Evolutionary conservation across 2,888 invertebrate genomes (phyloP).

Genomic region (Thereva nobilitata): DNA sequence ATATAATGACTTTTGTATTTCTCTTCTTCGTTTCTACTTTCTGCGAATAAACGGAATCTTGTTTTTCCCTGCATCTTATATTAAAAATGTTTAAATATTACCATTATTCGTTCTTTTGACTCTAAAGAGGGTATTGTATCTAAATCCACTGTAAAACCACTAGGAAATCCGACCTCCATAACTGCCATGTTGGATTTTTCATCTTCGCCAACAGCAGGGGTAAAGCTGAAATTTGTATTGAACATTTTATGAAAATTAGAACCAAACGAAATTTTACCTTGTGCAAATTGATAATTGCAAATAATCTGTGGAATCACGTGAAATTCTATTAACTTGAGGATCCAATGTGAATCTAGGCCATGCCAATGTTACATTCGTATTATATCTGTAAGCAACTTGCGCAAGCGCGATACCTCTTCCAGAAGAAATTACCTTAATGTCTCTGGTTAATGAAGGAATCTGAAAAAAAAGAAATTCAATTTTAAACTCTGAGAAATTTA

Average conservation of each 20-base stretch:
- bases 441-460: constrained; percentile 60
- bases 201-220: constrained; percentile 51
- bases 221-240: constrained; percentile 46
- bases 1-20: constrained; percentile 69
- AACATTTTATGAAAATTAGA: neutral
- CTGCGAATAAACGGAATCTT: constrained; percentile 38
- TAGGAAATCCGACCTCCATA: constrained; percentile 86
- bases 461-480: constrained; percentile 35
- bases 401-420: constrained; percentile 81
- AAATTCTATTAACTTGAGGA: constrained; percentile 85
- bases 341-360: constrained; percentile 88
- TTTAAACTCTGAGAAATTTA: neutral
- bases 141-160: constrained; percentile 85
- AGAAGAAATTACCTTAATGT: constrained; percentile 74
- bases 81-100: constrained; percentile 40
- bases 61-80: neutral
- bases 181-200: constrained; percentile 80
- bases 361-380: constrained; percentile 84
- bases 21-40: constrained; percentile 72
- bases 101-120: constrained; percentile 60
- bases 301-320: constrained; percentile 69
- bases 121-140: constrained; percentile 73
- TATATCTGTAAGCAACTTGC: constrained; percentile 79
- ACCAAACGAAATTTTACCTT: constrained; percentile 60
- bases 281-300: constrained; percentile 84